Evolutionary conservation across 2,113 vertebrate genomes (phyloP).

Genomic region (Brachypodius melanocephalos): DNA sequence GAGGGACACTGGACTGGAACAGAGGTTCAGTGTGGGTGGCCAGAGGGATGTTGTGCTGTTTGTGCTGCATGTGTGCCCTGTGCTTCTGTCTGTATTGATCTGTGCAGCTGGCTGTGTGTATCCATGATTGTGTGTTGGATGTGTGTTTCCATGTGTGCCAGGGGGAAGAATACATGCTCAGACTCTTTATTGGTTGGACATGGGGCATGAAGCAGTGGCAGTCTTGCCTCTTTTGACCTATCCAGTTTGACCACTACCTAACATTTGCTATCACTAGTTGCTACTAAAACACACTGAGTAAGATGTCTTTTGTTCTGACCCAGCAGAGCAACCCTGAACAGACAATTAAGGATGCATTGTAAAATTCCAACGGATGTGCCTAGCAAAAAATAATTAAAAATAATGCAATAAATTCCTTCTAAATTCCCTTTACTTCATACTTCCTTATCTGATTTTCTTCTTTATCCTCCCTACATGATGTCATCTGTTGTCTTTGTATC

Average conservation of each 20-base stretch:
- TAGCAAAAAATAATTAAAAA: not conserved
- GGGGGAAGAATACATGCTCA: not conserved
- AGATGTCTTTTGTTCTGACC: not conserved
- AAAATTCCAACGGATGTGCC: not conserved
- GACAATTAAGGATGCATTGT: not conserved
- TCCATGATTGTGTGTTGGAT: not conserved
- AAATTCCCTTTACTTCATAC: not conserved
- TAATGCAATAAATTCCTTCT: not conserved
- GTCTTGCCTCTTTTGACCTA: not conserved
- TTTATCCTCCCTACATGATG: not conserved
- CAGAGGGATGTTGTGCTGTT: not conserved
- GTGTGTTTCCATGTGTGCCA: not conserved
- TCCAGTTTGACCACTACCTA: not conserved
- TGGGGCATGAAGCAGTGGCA: not conserved
- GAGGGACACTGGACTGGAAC: not conserved
- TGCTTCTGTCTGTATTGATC: not conserved
- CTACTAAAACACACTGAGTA: not conserved
- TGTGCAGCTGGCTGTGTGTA: not conserved
- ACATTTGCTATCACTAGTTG: not conserved
- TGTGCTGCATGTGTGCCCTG: not conserved
- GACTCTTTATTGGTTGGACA: not conserved
- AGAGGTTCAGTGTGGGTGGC: not conserved
- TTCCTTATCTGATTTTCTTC: slow-evolving; percentile 35
- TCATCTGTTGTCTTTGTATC: slow-evolving; percentile 21
- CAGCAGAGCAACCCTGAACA: not conserved